Evolutionary conservation across 2,113 vertebrate species (phyloP).

Genomic region (Catagonus wagneri): DNA sequence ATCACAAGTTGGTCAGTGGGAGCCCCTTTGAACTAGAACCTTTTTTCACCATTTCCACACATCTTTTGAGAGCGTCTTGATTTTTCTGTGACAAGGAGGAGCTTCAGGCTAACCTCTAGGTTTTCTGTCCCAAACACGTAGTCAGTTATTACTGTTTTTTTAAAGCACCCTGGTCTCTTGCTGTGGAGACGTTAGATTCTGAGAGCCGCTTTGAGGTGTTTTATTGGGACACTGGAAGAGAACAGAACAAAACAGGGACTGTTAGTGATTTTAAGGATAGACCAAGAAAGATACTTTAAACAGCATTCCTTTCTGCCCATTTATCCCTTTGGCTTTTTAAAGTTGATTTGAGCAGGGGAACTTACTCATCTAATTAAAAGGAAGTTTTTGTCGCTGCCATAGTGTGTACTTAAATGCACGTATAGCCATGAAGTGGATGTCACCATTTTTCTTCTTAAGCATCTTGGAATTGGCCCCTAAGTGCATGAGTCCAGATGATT

Average conservation of each 20-base stretch:
- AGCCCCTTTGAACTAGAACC: not conserved
- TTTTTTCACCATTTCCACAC: not conserved
- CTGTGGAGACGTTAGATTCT: not conserved
- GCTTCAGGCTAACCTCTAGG: not conserved
- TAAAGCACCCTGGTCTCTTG: not conserved
- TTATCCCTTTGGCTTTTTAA: slow-evolving; percentile 25
- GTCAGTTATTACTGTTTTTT: not conserved
- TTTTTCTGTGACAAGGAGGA: not conserved
- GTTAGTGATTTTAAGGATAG: not conserved
- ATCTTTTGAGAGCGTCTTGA: not conserved
- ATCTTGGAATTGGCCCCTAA: not conserved
- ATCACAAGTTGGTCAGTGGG: not conserved
- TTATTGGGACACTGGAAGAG: not conserved
- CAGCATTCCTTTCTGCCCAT: not conserved
- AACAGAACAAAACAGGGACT: not conserved
- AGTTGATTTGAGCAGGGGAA: slow-evolving; percentile 8
- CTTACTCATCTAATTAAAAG: slow-evolving; percentile 32
- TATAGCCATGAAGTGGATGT: not conserved
- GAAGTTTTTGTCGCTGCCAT: not conserved
- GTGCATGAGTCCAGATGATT: not conserved
- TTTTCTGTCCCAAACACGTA: not conserved
- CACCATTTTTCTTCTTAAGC: not conserved
- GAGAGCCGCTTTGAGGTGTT: not conserved
- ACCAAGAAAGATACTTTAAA: not conserved
- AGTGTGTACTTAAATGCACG: not conserved